These are phyloP conservation scores for Pogonognathellus flavescens DNA, from an alignment of 1,140 invertebrate species.

Conservation along the genomic window DNA sequence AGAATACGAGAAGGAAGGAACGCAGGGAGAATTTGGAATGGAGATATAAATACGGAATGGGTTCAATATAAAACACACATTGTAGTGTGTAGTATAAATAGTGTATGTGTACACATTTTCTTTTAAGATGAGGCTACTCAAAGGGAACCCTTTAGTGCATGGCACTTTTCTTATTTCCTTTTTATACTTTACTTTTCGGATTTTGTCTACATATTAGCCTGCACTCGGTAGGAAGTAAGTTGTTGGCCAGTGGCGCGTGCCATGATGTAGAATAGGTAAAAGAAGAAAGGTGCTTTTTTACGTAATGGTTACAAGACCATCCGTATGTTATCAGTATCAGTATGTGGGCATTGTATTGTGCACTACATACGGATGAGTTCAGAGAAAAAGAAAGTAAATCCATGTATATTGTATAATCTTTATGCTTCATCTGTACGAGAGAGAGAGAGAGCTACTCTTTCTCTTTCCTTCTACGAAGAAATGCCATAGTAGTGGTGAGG, in stretches of 20 bases:
- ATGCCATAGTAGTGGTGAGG: too few species aligned
- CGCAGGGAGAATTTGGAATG: slow-evolving; percentile 14
- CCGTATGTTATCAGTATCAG: not conserved
- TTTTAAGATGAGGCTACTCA: not conserved
- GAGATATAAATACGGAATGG: slow-evolving; percentile 17
- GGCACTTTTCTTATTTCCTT: not conserved
- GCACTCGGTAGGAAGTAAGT: too few species aligned
- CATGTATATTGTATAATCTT: slow-evolving; percentile 23
- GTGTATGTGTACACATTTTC: not conserved
- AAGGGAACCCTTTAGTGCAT: slow-evolving; percentile 14
- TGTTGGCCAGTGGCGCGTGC: not conserved
- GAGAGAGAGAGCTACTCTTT: too few species aligned
- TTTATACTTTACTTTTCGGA: not conserved
- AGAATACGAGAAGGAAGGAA: not conserved
- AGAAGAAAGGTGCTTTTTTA: not conserved
- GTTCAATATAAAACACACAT: slow-evolving; percentile 15
- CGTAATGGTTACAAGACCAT: not conserved
- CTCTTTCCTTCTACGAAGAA: too few species aligned
- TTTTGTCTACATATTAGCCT: not conserved
- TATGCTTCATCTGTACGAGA: slow-evolving; percentile 18
- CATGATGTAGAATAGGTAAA: not conserved
- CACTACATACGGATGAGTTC: not conserved
- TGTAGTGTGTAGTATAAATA: not conserved
- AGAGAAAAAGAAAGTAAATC: slow-evolving; percentile 1
- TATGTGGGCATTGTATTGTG: not conserved